Base-by-base conservation (phyloP, 1,140 invertebrate species). In the Bombyx mandarina region DNA sequence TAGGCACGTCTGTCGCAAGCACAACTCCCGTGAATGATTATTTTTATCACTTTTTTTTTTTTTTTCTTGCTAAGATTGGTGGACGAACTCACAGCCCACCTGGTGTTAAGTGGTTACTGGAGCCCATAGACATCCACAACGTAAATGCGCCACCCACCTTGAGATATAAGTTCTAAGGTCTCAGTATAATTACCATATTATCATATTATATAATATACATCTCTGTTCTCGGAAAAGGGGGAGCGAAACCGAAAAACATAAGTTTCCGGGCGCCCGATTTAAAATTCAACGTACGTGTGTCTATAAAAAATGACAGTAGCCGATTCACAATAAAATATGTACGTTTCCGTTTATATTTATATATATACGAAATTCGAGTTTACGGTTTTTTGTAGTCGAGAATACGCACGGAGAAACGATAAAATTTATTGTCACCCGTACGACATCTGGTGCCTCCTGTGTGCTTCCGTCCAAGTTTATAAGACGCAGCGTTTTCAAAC, bases 351-450 rank as follows among this genome's bases (percentile, higher is more conserved):
- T 67, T 73, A 75, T 18, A 18, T 18, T 18, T 18, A 18, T 18
- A 18, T 18, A 18, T 78, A 72, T 78, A 69, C 75, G 71, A 82
- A 78, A 82, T 84, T 75, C 75, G 57, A 71, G 74, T 69, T 78
- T 71, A 81, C 69, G 76, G 72, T 76, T 75, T 35, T 35, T 74
- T 77, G 79, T 80, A 79, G 72, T 76, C 73, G 60, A 56, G 73
- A 75, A 78, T 81, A 81, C 75, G 78, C 73, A 70, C 66, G 61
- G 65, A 76, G 73, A 69, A 69, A 71, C 80, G 74, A 83, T 82
- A 81, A 82, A 86, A 84, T 86, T 86, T 86, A 86, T 84, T 78
- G 79, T 82, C 82, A 82, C 78, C 74, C 69, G 63, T 58, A 67
- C 69, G 73, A 76, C 80, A 83, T 83, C 79, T 83, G 78, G 77